Conservation (phyloP, 2,797 vertebrate species). For the Lepilemur ruficaudatus region DNA sequence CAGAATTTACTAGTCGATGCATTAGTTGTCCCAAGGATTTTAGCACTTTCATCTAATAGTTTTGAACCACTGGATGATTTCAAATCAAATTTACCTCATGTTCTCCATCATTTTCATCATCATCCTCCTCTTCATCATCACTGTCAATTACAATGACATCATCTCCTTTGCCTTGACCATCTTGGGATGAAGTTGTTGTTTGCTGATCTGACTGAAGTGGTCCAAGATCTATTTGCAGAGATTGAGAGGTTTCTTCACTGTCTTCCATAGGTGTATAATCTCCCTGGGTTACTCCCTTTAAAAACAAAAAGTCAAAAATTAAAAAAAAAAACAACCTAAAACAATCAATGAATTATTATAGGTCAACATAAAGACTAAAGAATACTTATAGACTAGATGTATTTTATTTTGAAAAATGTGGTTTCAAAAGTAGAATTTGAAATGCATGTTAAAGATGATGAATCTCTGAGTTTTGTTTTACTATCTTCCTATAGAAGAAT, state of each 20-base stretch:
- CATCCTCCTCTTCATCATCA: slow-evolving; percentile 95
- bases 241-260: slow-evolving; percentile 88
- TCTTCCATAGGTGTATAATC: slow-evolving; percentile 91
- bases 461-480: background rate
- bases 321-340: background rate
- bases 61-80: background rate
- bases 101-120: slow-evolving; percentile 93
- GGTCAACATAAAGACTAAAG: background rate
- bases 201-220: slow-evolving; percentile 86
- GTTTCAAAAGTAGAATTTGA: slow-evolving; percentile 32
- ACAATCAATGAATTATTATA: background rate
- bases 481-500: background rate
- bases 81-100: slow-evolving; percentile 89
- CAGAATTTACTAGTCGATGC: background rate
- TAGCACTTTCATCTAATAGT: background rate
- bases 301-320: slow-evolving; percentile 16
- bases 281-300: slow-evolving; percentile 90
- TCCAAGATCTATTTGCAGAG: slow-evolving; percentile 88
- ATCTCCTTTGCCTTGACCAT: slow-evolving; percentile 88
- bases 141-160: slow-evolving; percentile 97
- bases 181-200: slow-evolving; percentile 87
- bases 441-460: background rate
- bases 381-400: background rate
- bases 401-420: slow-evolving; percentile 17
- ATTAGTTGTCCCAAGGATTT: background rate